Percentiles rank a stretch among this genome's conserved stretches.
phyloP scores from a whole-genome alignment of 2,113 vertebrate genomes.

The Forbesichthys agassizii region DNA sequence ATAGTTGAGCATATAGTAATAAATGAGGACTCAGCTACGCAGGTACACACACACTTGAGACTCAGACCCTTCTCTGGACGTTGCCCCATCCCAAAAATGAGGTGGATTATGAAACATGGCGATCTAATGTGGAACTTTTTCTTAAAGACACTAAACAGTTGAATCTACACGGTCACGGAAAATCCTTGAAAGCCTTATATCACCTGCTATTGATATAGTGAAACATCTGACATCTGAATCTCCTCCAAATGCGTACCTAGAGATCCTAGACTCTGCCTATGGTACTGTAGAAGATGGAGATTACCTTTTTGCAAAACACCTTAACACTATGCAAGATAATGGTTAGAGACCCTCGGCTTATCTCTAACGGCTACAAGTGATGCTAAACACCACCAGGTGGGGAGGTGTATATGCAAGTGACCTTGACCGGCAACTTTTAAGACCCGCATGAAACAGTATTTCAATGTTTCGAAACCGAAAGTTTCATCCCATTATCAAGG shows the following conservation, averaged over 20 bases:
- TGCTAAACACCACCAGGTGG: neutral
- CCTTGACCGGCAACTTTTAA: neutral
- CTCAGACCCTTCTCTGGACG: neutral
- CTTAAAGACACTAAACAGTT: neutral
- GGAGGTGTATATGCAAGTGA: conserved; percentile 4
- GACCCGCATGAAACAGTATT: conserved; percentile 7
- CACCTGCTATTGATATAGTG: neutral
- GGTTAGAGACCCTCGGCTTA: conserved; percentile 3
- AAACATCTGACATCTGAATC: neutral
- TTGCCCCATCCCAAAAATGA: neutral
- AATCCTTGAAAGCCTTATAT: neutral
- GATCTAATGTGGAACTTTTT: neutral
- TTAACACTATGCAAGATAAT: conserved; percentile 1
- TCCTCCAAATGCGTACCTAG: neutral
- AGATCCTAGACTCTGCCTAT: neutral
- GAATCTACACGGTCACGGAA: neutral
- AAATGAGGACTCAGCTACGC: neutral
- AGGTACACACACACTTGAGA: neutral
- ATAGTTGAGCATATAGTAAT: neutral
- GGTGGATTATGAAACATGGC: neutral
- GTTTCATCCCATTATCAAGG: neutral
- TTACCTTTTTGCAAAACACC: conserved; percentile 10
- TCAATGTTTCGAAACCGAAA: neutral
- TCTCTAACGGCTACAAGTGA: neutral
- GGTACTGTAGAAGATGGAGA: no score